These are phyloP conservation scores for Marisa cornuarietis DNA, from an alignment of 1,140 invertebrate species.

Conservation along the genomic window DNA sequence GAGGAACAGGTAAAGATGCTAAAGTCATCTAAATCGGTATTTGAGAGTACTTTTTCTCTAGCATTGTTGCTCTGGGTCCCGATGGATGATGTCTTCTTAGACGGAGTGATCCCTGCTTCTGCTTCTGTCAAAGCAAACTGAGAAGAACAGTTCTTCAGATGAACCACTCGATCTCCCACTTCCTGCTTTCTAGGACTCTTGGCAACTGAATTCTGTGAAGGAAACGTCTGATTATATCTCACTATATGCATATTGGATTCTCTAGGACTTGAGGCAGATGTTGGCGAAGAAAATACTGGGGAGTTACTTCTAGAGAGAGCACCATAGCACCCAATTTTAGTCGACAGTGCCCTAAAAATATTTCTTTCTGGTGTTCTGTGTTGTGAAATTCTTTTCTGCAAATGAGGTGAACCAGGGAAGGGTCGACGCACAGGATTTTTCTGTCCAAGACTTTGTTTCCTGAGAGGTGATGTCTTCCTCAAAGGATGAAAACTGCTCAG, in stretches of 20 bases:
- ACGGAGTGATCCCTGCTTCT: no score
- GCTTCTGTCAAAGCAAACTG: no score
- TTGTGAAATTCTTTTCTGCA: not conserved
- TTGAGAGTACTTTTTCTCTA: not conserved
- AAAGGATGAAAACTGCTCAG: not conserved
- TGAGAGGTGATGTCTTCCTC: not conserved
- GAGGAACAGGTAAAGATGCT: not conserved
- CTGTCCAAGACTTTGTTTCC: not conserved
- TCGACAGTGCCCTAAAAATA: not conserved
- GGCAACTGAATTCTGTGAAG: no score
- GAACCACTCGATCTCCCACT: no score
- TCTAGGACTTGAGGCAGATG: no score
- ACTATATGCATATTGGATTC: no score
- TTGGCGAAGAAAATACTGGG: no score
- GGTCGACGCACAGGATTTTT: not conserved
- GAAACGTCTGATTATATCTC: no score
- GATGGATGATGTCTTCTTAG: not conserved
- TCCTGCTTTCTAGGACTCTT: no score
- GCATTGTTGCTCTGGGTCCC: not conserved
- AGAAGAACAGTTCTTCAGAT: no score
- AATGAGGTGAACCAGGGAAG: not conserved
- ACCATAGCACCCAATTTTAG: not conserved
- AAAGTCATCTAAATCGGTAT: not conserved
- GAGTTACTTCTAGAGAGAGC: not conserved
- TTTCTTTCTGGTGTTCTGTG: not conserved